These are phyloP conservation scores for Chanos chanos DNA, from an alignment of 2,797 vertebrate genomes.

Conservation along the genomic window DNA sequence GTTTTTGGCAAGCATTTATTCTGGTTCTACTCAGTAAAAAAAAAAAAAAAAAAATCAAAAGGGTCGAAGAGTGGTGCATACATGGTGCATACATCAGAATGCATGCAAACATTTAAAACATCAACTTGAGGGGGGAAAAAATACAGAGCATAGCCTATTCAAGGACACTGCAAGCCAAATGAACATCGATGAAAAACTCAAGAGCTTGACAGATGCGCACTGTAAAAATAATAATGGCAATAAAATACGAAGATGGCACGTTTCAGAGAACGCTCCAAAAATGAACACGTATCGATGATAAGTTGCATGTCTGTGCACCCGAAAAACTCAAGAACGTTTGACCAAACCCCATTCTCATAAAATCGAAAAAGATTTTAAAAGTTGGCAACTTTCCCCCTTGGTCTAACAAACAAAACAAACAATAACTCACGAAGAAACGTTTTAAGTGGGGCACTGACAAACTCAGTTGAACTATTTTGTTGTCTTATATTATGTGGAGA, in stretches of 20 bases:
- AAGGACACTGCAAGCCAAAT: constrained; percentile 79
- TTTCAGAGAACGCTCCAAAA: constrained; percentile 73
- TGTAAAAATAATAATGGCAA: constrained; percentile 56
- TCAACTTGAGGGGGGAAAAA: constrained; percentile 57
- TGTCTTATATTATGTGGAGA: constrained; percentile 63
- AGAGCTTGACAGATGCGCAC: constrained; percentile 68
- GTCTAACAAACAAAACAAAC: constrained; percentile 69
- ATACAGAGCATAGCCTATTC: constrained; percentile 63
- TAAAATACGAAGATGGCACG: constrained; percentile 70
- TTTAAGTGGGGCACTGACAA: constrained; percentile 60
- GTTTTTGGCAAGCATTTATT: constrained; percentile 77
- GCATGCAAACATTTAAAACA: constrained; percentile 74
- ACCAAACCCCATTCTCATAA: constrained; percentile 49
- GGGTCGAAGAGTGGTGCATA: constrained; percentile 75
- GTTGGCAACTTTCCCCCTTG: constrained; percentile 69
- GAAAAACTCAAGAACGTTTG: constrained; percentile 47
- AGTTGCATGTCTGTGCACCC: constrained; percentile 58
- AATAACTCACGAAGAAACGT: constrained; percentile 71
- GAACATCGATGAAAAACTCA: constrained; percentile 63
- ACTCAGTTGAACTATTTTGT: constrained; percentile 52
- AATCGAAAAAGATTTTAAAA: constrained; percentile 53
- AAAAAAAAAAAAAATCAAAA: constrained; percentile 64
- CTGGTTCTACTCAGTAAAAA: constrained; percentile 73
- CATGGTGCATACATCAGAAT: constrained; percentile 66
- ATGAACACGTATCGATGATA: constrained; percentile 51